These are phyloP conservation scores for Nanorana parkeri DNA, from an alignment of 2,113 vertebrate species.

Conservation along the genomic window DNA sequence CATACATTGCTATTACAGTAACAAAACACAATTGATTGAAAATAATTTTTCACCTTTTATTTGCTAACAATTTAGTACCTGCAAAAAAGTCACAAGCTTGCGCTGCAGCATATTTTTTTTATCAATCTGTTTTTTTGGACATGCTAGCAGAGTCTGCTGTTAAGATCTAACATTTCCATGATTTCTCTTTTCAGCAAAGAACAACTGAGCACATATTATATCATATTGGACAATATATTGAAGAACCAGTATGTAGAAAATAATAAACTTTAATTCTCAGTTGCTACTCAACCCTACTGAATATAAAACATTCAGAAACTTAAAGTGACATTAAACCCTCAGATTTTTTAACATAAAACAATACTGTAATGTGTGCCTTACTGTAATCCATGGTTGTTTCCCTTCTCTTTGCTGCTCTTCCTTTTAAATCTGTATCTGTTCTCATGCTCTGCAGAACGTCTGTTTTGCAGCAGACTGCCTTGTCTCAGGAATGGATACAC, in stretches of 20 bases:
- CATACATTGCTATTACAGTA: too few species aligned
- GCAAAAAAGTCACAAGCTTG: neutral
- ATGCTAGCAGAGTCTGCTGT: neutral
- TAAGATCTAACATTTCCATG: constrained; percentile 5
- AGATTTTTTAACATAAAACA: too few species aligned
- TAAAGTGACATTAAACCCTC: constrained; percentile 19
- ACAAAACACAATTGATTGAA: too few species aligned
- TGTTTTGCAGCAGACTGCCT: too few species aligned
- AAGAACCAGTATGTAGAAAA: constrained; percentile 27
- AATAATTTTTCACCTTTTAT: neutral
- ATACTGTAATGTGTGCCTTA: too few species aligned
- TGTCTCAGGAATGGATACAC: too few species aligned
- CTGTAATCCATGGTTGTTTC: too few species aligned
- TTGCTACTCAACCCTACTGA: constrained; percentile 1
- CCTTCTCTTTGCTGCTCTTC: too few species aligned
- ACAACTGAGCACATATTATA: constrained; percentile 18
- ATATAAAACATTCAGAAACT: constrained; percentile 23
- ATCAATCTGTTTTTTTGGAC: neutral
- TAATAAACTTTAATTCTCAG: constrained; percentile 25
- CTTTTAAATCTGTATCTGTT: too few species aligned
- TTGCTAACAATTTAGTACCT: neutral
- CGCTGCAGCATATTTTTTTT: neutral
- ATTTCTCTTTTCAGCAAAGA: constrained; percentile 17
- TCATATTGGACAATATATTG: constrained; percentile 31
- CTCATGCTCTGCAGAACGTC: too few species aligned